phyloP scores from a whole-genome alignment of 2,797 vertebrate genomes.

The Nothura maculosa region DNA sequence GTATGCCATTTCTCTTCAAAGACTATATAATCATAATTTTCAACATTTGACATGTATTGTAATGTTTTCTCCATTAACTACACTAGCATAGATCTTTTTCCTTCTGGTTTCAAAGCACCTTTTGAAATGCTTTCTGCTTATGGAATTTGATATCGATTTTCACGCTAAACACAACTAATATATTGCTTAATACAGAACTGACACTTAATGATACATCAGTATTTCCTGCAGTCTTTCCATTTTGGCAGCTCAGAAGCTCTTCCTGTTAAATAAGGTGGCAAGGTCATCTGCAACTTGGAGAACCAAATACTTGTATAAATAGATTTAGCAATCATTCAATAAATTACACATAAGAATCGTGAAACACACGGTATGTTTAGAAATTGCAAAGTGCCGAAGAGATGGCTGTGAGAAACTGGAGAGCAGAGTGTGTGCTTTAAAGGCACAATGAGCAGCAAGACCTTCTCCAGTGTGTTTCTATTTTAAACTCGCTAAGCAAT shows the following conservation, averaged over 20 bases:
- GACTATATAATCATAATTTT: conserved; percentile 15
- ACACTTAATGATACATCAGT: conserved; percentile 45
- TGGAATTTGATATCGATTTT: conserved; percentile 62
- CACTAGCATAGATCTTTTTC: conserved; percentile 3
- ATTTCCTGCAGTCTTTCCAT: conserved; percentile 26
- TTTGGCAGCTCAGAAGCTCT: conserved; percentile 52
- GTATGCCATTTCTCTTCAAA: background rate
- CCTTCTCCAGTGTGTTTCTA: conserved; percentile 31
- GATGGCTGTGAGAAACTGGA: conserved; percentile 1
- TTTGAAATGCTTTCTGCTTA: conserved; percentile 12
- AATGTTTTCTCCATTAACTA: conserved; percentile 28
- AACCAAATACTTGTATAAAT: conserved; percentile 16
- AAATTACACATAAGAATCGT: conserved; percentile 28
- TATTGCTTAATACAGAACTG: conserved; percentile 46
- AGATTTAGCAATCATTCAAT: background rate
- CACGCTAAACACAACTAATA: conserved; percentile 54
- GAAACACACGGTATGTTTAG: background rate
- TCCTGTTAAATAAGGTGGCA: conserved; percentile 54
- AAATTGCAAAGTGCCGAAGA: conserved; percentile 26
- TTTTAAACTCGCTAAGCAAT: conserved; percentile 38
- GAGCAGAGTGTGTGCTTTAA: background rate
- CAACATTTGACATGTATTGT: conserved; percentile 10
- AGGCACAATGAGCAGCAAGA: background rate
- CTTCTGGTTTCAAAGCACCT: conserved; percentile 37
- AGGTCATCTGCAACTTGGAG: conserved; percentile 57